Base-by-base conservation (phyloP, 2,113 vertebrate genomes). In the Macquaria australasica region DNA sequence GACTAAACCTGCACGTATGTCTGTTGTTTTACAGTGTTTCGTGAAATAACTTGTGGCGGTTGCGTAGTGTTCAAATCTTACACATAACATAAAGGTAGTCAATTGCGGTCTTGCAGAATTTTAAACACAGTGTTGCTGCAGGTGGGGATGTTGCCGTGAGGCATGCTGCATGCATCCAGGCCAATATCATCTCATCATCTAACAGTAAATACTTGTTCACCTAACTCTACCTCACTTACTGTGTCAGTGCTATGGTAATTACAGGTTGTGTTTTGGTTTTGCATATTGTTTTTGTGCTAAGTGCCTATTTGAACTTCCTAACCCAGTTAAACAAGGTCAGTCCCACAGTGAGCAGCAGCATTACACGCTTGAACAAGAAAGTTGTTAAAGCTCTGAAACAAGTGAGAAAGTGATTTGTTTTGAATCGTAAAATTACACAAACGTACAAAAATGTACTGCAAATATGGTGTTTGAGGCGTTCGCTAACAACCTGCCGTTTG, bases 201-300 rank as follows among this genome's bases (percentile, higher is more conserved):
- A 34, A 76, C 70, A 37, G 31, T 86, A 86, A 86, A 81, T 81
- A 76, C 78, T 81, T 25, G 23, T 73, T 81, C 78, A 64, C 72
- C 77, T 34, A 12, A 69, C 71, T 68, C 50, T 50, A 70, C 69
- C 63, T 77, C 56, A 39, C 43, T 69, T 21, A 58, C 55, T 45
- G 20, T 77, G 85, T 83, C 85, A 81, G 62, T 62, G 62, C 56
- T 28, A 25, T 55, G 69, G 50, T 79, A 91, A 91, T 87, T 73
- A 85, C 72, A 80, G 87, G 81, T 55, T 78, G 50, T 60, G 67
- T 82, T 85, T 81, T 43, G 67, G 53, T 71, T 86, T 77, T 83
- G 39, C 74, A 75, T 85, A 63, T 59, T 81, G 70, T 67, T 62
- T 80, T 55, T 58, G 28, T 56, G 51, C 71, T 9, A 41, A 56